These are phyloP conservation scores for Pseudocheirus occidentalis DNA, from an alignment of 2,797 vertebrate genomes.

Conservation along the genomic window DNA sequence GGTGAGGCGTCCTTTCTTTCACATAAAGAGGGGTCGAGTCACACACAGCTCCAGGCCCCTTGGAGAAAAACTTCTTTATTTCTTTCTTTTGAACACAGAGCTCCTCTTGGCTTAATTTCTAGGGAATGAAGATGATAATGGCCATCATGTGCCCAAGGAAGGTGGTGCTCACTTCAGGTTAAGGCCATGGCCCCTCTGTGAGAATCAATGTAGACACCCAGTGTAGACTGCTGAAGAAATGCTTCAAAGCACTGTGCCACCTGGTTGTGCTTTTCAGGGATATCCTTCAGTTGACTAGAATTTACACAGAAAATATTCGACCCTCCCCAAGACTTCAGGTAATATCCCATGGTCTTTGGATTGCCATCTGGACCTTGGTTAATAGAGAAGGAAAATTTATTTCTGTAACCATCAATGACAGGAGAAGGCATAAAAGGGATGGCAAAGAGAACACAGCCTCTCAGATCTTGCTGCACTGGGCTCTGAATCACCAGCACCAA, in stretches of 20 bases:
- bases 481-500: constrained; percentile 41
- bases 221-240: constrained; percentile 86
- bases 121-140: constrained; percentile 91
- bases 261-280: constrained; percentile 88
- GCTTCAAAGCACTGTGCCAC: constrained; percentile 90
- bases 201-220: constrained; percentile 90
- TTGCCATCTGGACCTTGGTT: constrained; percentile 90
- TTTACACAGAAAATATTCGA: constrained; percentile 88
- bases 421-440: constrained; percentile 84
- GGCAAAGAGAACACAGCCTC: constrained; percentile 84
- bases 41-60: constrained; percentile 88
- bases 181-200: constrained; percentile 90
- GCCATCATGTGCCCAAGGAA: constrained; percentile 87
- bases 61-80: constrained; percentile 88
- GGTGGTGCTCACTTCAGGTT: constrained; percentile 88
- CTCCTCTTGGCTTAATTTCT: constrained; percentile 86
- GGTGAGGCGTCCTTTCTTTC: constrained; percentile 90
- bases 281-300: constrained; percentile 86
- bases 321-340: constrained; percentile 85
- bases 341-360: constrained; percentile 90
- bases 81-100: constrained; percentile 85
- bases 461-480: constrained; percentile 45
- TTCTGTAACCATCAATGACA: constrained; percentile 87
- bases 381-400: constrained; percentile 93
- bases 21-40: constrained; percentile 92